Evolutionary conservation across 2,888 invertebrate genomes (phyloP), one percentile per base, ranked within the genome.

Genomic region (Chironomus riparius): DNA sequence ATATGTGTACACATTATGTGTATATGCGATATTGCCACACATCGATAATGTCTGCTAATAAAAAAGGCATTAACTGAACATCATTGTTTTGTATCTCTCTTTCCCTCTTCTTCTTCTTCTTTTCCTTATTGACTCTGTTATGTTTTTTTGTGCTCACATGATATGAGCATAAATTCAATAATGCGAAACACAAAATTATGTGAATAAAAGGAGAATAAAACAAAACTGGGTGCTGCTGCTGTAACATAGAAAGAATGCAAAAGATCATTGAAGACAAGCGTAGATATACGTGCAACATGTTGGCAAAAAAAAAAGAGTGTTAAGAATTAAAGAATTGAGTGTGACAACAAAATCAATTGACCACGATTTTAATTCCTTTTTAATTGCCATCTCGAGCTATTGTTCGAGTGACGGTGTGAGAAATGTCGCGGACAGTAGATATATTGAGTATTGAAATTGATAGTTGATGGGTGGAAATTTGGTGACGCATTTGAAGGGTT

Each of bases 311-410:
- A 38, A 38, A 7, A 38, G 10, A 38, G 10, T 28, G 38, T 7
- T 10, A 38, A 38, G 38, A 38, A 38, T 7, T 1, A 38, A 38
- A 38, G 10, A 38, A 72, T 68, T 15, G n/a, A 47, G 76, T 76
- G 76, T 69, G 69, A 76, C 68, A 76, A 69, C 69, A 18, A 69
- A 76, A 48, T 76, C 56, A 76, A 38, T 76, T 68, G 68, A 76
- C 76, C 76, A 76, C 76, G 76, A 76, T 69, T 76, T 74, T 68
- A 74, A 74, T 74, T 69, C 38, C 50, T 61, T 76, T 76, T 76
- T 76, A 76, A 76, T 76, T 76, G 76, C 76, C 65, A 21, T 65
- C 12, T 24, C 3, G 65, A 13, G n/a, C 22, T 12, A 65, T 65
- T 65, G 65, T 65, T 65, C 24, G 21, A 38, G 38, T 38, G 38